Base-by-base conservation (phyloP, 2,797 vertebrate species). In the Gastrophryne carolinensis region DNA sequence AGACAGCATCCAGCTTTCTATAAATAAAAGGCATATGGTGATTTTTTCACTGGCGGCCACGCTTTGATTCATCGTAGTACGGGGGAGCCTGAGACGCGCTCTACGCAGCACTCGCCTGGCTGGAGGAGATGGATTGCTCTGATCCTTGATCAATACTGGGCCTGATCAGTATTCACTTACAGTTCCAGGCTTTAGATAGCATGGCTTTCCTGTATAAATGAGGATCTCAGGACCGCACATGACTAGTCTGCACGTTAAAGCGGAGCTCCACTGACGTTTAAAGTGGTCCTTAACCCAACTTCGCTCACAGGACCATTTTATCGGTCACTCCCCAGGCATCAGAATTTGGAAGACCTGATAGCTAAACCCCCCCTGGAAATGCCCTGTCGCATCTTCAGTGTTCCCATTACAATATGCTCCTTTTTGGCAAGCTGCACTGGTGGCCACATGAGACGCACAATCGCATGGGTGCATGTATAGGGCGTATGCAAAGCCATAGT, bases 1-100 rank as follows among this genome's bases (percentile, higher is more conserved):
- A 57, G 39, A 35, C 8, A 29, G 4, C 39, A 56, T 41, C n/a
- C 8, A 41, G 37, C 29, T 69, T 69, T 56, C 32, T 53, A 72
- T 60, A 50, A 60, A 49, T 61, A 72, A 50, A 47, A 71, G 26
- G 44, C 54, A 60, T 41, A 50, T 50, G 69, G 61, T 61, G 44
- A 72, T 62, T 72, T 60, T 60, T 26, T 10, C 10, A 49, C 61
- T 13, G 3, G 5, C 50, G 13, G 52, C 23, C 35, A 10, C 3
- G 4, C 15, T 19, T 19, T 39, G 12, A 56, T 39, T 69, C 19
- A 39, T 24, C 27, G 10, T 27, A 21, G 27, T 56, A 54, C 52
- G 37, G 39, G 17, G 34, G 44, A n/a, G 52, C 57, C 52, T 24
- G 23, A 13, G 50, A 39, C 50, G 19, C 57, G 41, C 52, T 41